A percentile compares a stretch with the other conserved stretches of the same genome.
Conservation (phyloP, 2,888 invertebrate genomes). For the Acholoe squamosa region DNA sequence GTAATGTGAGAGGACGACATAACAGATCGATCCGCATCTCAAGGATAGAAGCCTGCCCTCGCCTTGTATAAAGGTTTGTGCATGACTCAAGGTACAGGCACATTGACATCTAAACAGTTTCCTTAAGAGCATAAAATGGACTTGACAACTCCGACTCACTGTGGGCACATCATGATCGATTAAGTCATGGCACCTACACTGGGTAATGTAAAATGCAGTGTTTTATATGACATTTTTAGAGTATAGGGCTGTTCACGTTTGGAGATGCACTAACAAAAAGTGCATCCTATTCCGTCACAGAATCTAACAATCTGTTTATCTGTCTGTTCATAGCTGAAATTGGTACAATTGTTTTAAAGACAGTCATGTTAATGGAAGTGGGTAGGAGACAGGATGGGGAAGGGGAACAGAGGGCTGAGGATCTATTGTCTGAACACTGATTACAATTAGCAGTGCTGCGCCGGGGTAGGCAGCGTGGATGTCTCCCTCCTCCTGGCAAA, state of each 20-base stretch:
- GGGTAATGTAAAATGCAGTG: too few relatives aligned
- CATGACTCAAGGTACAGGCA: background rate
- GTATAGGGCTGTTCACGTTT: too few relatives aligned
- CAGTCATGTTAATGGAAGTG: background rate
- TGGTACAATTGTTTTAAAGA: background rate
- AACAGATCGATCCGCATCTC: background rate
- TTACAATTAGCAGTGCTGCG: conserved; percentile 20
- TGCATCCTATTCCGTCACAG: too few relatives aligned
- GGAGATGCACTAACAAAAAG: too few relatives aligned
- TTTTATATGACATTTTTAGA: too few relatives aligned
- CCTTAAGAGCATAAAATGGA: too few relatives aligned
- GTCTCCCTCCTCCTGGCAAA: background rate
- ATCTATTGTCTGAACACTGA: conserved; percentile 18
- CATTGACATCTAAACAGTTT: too few relatives aligned
- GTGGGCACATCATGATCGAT: too few relatives aligned
- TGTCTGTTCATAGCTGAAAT: background rate
- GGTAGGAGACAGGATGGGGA: background rate
- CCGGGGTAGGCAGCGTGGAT: background rate
- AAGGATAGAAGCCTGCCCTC: background rate
- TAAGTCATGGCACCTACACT: too few relatives aligned
- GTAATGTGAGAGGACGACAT: background rate
- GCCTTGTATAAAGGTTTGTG: background rate
- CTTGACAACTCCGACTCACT: too few relatives aligned
- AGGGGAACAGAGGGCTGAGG: background rate
- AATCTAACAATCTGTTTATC: too few relatives aligned